Percentiles rank a stretch among this genome's conserved stretches.
phyloP scores from a whole-genome alignment of 2,888 invertebrate species.

The Acronicta leporina region DNA sequence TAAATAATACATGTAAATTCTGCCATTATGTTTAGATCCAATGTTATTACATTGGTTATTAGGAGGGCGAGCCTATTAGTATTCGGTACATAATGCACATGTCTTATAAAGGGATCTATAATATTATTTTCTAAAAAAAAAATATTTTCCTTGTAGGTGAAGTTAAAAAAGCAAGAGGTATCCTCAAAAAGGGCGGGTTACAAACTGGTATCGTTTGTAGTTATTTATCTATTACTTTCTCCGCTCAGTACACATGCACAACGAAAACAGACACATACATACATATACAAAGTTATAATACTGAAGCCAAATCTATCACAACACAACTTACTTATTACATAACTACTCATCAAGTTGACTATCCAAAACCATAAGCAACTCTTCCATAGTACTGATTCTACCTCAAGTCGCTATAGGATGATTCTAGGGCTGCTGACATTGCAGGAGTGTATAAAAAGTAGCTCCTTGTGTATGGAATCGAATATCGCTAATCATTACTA shows the following conservation, averaged over 20 bases:
- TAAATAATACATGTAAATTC: no score
- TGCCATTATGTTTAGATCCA: no score
- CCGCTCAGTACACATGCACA: slow-evolving; percentile 24
- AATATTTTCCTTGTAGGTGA: background rate
- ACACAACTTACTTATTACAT: slow-evolving; percentile 11
- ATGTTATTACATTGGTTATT: no score
- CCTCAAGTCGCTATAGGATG: slow-evolving; percentile 4
- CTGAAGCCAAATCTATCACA: slow-evolving; percentile 2
- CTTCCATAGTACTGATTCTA: slow-evolving; percentile 14
- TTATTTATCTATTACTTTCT: background rate
- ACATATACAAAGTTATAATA: background rate
- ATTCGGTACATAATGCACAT: no score
- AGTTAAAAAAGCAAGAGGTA: background rate
- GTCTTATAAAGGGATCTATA: no score
- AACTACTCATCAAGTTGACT: slow-evolving; percentile 4
- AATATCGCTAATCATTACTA: background rate
- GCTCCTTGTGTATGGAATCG: background rate
- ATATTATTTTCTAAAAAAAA: no score
- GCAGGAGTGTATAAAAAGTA: slow-evolving; percentile 15
- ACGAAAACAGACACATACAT: slow-evolving; percentile 1
- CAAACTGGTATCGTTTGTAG: background rate
- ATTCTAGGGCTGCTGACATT: slow-evolving; percentile 10
- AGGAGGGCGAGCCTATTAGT: no score
- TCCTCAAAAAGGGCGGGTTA: background rate
- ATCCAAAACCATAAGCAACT: slow-evolving; percentile 17